These are phyloP conservation scores for Ooceraea biroi DNA, from an alignment of 1,140 invertebrate species.

Conservation along the genomic window DNA sequence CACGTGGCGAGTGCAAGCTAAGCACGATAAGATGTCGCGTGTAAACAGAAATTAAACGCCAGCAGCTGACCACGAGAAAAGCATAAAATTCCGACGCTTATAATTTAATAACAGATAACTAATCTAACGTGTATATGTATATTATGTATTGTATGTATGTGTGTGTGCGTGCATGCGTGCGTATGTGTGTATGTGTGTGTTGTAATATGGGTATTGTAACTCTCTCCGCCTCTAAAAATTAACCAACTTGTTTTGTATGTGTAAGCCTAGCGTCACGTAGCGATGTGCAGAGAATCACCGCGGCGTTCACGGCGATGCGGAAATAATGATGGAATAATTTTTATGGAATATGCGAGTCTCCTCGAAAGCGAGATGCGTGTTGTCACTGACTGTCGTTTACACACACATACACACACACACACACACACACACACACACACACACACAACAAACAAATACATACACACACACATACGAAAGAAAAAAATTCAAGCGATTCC, in stretches of 20 bases:
- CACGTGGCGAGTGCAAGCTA: constrained; percentile 65
- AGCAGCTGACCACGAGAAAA: constrained; percentile 63
- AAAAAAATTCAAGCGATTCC: constrained; percentile 39
- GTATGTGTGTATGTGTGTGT: constrained; percentile 64
- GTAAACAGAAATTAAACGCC: constrained; percentile 66
- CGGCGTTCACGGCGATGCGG: constrained; percentile 55
- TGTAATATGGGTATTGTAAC: constrained; percentile 81
- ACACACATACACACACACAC: constrained; percentile 14
- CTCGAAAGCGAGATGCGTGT: constrained; percentile 45
- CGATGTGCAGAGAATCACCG: constrained; percentile 69
- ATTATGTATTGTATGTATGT: too few species aligned
- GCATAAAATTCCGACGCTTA: constrained; percentile 78
- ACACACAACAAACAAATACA: constrained; percentile 1
- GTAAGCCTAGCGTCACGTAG: constrained; percentile 77
- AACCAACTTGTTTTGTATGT: constrained; percentile 79
- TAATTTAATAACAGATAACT: constrained; percentile 82
- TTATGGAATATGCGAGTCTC: constrained; percentile 45
- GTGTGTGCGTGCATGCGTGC: too few species aligned
- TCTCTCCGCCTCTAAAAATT: constrained; percentile 72
- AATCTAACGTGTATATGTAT: constrained; percentile 81
- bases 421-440: constrained; percentile 9
- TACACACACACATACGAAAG: constrained; percentile 10
- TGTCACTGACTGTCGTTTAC: constrained; percentile 50
- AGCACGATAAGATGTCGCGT: constrained; percentile 67
- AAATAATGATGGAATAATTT: constrained; percentile 35